Conservation (phyloP, 2,888 invertebrate species). For the Acholoe squamosa region DNA sequence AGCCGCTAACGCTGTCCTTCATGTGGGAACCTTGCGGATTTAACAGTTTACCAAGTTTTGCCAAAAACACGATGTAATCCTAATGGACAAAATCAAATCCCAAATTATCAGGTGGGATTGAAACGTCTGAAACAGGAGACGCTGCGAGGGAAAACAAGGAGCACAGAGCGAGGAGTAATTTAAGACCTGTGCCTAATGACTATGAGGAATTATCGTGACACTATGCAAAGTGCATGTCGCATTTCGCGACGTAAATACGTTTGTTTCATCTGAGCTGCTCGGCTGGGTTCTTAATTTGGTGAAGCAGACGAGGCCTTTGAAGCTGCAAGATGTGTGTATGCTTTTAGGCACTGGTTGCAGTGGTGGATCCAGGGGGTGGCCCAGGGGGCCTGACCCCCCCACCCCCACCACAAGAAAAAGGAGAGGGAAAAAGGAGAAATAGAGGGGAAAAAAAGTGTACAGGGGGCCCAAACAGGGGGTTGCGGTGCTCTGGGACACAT, state of each 20-base stretch:
- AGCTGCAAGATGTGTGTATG: not conserved
- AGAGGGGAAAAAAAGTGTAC: no score
- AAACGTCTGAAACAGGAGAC: conserved; percentile 49
- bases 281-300: conserved; percentile 4
- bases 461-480: no score
- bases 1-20: conserved; percentile 1
- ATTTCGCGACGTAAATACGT: conserved; percentile 44
- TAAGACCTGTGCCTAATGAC: conserved; percentile 39
- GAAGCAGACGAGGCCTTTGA: not conserved
- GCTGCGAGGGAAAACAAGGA: not conserved
- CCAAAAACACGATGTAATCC: conserved; percentile 33
- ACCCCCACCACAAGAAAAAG: no score
- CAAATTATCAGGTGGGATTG: conserved; percentile 56
- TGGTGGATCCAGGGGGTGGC: no score
- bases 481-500: no score
- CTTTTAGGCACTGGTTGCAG: no score
- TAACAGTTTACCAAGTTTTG: conserved; percentile 37
- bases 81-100: conserved; percentile 60
- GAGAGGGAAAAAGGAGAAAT: no score
- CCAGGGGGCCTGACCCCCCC: no score
- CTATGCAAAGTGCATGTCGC: conserved; percentile 56
- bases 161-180: not conserved
- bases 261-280: not conserved
- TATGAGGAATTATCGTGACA: conserved; percentile 35
- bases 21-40: conserved; percentile 49